These are phyloP conservation scores for Drosophila quinaria DNA, from an alignment of 2,888 invertebrate species.

Conservation along the genomic window DNA sequence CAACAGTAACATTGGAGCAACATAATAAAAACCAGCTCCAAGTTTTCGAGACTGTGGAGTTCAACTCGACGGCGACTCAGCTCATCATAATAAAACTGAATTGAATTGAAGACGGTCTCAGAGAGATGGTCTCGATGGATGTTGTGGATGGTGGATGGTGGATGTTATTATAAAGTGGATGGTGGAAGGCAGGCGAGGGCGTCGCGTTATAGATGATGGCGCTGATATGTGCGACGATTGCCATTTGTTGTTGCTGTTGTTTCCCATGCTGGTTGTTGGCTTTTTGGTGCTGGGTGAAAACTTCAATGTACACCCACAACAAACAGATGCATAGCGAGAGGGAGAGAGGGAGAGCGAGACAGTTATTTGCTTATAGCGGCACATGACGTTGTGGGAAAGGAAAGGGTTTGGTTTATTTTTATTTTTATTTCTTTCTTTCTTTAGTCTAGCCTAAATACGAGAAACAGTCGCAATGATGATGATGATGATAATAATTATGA, in stretches of 20 bases:
- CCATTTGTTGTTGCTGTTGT: constrained; percentile 29
- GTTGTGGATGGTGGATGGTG: constrained; percentile 19
- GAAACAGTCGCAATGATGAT: constrained; percentile 33
- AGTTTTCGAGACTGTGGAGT: constrained; percentile 55
- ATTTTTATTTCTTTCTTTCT: constrained; percentile 12
- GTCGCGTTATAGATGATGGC: constrained; percentile 64
- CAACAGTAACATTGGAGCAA: constrained; percentile 50
- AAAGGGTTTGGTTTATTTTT: constrained; percentile 59
- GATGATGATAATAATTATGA: constrained; percentile 2
- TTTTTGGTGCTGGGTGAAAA: constrained; percentile 56
- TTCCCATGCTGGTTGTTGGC: constrained; percentile 76
- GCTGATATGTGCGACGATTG: constrained; percentile 68
- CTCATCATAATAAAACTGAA: constrained; percentile 81
- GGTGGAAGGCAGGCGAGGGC: constrained; percentile 51
- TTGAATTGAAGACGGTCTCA: constrained; percentile 60
- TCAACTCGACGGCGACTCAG: constrained; percentile 59
- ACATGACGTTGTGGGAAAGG: constrained; percentile 70
- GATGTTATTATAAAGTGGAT: constrained; percentile 11
- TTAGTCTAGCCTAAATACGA: constrained; percentile 57
- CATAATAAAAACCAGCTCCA: constrained; percentile 66
- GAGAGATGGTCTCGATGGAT: constrained; percentile 19
- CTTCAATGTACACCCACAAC: constrained; percentile 57
- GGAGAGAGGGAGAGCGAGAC: constrained; percentile 2
- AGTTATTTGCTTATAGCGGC: constrained; percentile 72
- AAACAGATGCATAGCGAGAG: constrained; percentile 40